Conservation (phyloP, 2,113 vertebrate species). For the Podarcis raffonei region DNA sequence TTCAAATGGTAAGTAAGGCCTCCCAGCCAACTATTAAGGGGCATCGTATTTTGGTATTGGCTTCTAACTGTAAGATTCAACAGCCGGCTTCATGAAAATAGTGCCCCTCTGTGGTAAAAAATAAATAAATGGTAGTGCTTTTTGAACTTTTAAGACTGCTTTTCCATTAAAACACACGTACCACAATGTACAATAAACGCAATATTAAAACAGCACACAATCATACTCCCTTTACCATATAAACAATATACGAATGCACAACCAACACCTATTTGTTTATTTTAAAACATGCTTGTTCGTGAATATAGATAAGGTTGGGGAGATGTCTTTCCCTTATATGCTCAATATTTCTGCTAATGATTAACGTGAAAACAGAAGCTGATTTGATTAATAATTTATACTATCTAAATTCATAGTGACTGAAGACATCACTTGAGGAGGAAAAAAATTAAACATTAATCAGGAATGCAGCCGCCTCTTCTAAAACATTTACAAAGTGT, state of each 20-base stretch:
- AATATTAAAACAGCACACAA: background rate
- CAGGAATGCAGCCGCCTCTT: background rate
- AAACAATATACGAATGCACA: background rate
- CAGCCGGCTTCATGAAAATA: background rate
- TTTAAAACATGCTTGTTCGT: background rate
- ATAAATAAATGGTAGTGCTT: background rate
- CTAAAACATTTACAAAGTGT: background rate
- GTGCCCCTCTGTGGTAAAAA: background rate
- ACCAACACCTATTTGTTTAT: background rate
- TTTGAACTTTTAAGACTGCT: background rate
- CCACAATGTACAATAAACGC: background rate
- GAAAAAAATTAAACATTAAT: background rate
- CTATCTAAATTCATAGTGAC: background rate
- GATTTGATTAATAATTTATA: background rate
- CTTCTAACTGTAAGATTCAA: background rate
- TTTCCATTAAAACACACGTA: background rate
- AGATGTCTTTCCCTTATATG: background rate
- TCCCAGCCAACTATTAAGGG: background rate
- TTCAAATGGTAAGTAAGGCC: background rate
- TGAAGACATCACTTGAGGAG: background rate
- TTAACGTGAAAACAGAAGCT: background rate
- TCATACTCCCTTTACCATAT: background rate
- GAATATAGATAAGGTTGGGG: background rate
- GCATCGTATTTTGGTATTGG: background rate
- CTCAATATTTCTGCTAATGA: background rate